These are phyloP conservation scores for Parambassis ranga DNA, from an alignment of 2,797 vertebrate genomes.

Conservation along the genomic window DNA sequence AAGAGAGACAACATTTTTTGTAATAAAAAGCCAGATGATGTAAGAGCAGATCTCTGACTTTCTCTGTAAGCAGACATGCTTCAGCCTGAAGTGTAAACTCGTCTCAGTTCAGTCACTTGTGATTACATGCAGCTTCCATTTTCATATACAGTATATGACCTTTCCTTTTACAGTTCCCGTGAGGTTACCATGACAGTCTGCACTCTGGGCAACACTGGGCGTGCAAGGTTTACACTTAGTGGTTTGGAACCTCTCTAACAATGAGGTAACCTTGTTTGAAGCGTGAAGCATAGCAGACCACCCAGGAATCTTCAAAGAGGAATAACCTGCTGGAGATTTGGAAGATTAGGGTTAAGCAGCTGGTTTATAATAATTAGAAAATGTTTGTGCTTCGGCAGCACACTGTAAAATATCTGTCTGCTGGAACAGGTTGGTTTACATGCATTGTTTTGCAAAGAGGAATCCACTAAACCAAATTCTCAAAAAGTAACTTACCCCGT, in stretches of 20 bases:
- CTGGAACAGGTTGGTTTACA: too few species aligned
- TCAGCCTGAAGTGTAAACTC: neutral
- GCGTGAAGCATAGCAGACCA: slow-evolving; percentile 37
- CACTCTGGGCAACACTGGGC: slow-evolving; percentile 30
- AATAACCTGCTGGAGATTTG: neutral
- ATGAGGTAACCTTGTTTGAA: slow-evolving; percentile 55
- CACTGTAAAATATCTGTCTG: too few species aligned
- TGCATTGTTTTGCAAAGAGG: too few species aligned
- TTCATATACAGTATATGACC: slow-evolving; percentile 19
- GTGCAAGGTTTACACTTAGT: slow-evolving; percentile 56
- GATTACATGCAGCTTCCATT: slow-evolving; percentile 23
- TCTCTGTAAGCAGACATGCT: neutral
- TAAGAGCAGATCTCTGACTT: slow-evolving; percentile 4
- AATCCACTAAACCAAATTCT: too few species aligned
- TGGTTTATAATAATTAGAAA: neutral
- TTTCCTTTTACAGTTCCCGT: slow-evolving; percentile 27
- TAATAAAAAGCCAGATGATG: slow-evolving; percentile 13
- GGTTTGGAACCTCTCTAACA: slow-evolving; percentile 54
- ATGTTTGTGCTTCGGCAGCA: too few species aligned
- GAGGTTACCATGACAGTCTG: slow-evolving; percentile 52
- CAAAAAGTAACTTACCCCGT: neutral
- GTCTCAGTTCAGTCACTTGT: neutral
- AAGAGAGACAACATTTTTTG: slow-evolving; percentile 14
- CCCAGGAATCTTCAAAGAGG: slow-evolving; percentile 30
- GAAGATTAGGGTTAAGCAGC: neutral